These are phyloP conservation scores for Phalangium opilio DNA, from an alignment of 2,888 invertebrate genomes.

Conservation along the genomic window DNA sequence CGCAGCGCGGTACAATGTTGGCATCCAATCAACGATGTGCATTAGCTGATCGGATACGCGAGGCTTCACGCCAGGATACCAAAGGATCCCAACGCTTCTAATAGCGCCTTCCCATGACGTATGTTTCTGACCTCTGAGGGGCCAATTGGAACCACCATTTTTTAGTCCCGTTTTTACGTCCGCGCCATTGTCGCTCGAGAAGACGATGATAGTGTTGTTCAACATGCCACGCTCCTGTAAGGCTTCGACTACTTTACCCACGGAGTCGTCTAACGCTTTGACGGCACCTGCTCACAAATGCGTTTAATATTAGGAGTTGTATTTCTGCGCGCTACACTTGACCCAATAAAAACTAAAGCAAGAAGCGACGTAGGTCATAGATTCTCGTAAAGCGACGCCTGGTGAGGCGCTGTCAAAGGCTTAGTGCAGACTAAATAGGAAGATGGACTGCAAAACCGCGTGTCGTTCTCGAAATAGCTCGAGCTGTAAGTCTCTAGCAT, in stretches of 20 bases:
- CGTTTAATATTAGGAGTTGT: too few relatives aligned
- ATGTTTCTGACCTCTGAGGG: constrained; percentile 29
- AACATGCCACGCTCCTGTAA: constrained; percentile 50
- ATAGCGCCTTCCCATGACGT: constrained; percentile 90
- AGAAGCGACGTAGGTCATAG: too few relatives aligned
- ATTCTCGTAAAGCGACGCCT: too few relatives aligned
- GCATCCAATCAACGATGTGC: constrained; percentile 78
- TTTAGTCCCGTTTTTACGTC: constrained; percentile 45
- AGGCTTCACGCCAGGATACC: constrained; percentile 48
- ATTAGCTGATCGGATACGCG: constrained; percentile 32
- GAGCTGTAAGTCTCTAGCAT: too few relatives aligned
- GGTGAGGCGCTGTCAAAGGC: too few relatives aligned
- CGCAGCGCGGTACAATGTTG: constrained; percentile 58
- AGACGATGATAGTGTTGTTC: constrained; percentile 64
- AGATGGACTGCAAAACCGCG: too few relatives aligned
- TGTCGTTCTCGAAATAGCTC: too few relatives aligned
- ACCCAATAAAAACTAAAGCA: too few relatives aligned
- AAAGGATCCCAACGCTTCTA: constrained; percentile 58
- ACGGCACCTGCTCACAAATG: constrained; percentile 57
- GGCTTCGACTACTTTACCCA: constrained; percentile 57
- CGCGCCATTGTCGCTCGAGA: constrained; percentile 76
- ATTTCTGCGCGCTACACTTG: too few relatives aligned
- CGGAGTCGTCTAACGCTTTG: constrained; percentile 63
- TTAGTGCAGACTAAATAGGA: too few relatives aligned
- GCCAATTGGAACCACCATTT: constrained; percentile 44